These are phyloP conservation scores for Prenolepis imparis DNA, from an alignment of 2,888 invertebrate species.

Conservation along the genomic window DNA sequence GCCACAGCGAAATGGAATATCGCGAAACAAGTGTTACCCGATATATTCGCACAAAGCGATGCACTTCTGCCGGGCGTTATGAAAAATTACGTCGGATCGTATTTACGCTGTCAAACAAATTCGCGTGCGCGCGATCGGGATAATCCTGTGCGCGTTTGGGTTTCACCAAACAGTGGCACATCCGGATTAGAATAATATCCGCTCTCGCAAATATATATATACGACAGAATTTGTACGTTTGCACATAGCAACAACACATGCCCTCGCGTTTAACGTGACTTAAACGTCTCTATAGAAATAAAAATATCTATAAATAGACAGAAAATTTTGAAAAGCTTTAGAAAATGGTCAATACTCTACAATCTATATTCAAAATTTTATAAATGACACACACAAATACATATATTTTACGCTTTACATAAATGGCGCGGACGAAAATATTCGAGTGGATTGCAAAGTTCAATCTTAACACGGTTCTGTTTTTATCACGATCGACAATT, in stretches of 20 bases:
- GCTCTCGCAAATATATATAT: neutral
- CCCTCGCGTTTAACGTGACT: neutral
- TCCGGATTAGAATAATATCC: conserved; percentile 20
- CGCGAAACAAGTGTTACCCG: conserved; percentile 56
- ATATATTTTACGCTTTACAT: neutral
- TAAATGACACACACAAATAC: neutral
- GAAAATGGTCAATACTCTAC: neutral
- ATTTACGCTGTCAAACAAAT: conserved; percentile 57
- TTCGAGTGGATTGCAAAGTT: neutral
- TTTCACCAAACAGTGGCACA: neutral
- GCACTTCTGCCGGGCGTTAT: conserved; percentile 56
- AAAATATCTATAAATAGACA: neutral
- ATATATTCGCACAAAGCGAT: conserved; percentile 58
- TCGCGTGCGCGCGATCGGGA: conserved; percentile 39
- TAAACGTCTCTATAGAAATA: neutral
- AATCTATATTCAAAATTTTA: neutral
- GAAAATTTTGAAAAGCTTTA: neutral
- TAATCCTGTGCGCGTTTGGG: conserved; percentile 29
- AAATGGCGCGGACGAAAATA: neutral
- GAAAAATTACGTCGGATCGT: conserved; percentile 56
- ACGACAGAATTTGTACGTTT: neutral
- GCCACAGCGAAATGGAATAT: conserved; percentile 52
- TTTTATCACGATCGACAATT: conserved; percentile 25
- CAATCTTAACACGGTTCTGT: conserved; percentile 25
- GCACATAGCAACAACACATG: no score